Evolutionary conservation across 2,113 vertebrate species (phyloP).

Genomic region (Platichthys flesus): DNA sequence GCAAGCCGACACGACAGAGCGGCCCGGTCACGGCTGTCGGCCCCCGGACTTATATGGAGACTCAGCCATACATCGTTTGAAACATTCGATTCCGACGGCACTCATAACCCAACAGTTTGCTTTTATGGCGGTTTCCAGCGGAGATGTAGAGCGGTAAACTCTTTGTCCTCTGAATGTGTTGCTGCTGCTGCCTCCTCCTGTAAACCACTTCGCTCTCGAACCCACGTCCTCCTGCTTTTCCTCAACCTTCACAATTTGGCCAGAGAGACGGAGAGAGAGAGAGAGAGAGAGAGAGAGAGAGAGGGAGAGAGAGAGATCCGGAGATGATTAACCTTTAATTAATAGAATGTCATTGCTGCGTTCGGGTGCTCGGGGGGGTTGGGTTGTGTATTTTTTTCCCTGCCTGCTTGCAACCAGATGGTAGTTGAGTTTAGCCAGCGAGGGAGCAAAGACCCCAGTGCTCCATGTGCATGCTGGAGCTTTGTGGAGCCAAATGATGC

Average conservation of each 20-base stretch:
- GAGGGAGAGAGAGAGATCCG: no score
- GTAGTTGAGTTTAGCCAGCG: constrained; percentile 25
- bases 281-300: no score
- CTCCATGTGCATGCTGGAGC: constrained; percentile 44
- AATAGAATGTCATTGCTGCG: constrained; percentile 55
- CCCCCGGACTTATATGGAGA: constrained; percentile 27
- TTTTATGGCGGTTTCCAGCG: not conserved
- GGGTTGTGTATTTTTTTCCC: constrained; percentile 40
- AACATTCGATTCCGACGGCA: not conserved
- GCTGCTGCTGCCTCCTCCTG: not conserved
- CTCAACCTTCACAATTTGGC: constrained; percentile 26
- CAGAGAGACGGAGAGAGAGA: no score
- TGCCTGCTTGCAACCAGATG: constrained; percentile 70
- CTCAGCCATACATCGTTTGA: not conserved
- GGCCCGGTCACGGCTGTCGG: not conserved
- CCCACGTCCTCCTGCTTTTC: constrained; percentile 27
- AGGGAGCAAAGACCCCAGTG: constrained; percentile 33
- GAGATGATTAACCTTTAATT: constrained; percentile 72
- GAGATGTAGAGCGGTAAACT: not conserved
- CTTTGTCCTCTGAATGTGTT: not conserved
- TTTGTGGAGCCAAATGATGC: constrained; percentile 55
- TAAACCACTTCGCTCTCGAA: not conserved
- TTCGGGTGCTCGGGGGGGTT: constrained; percentile 29
- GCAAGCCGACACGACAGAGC: constrained; percentile 14
- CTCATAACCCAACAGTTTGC: not conserved